Evolutionary conservation across 2,113 vertebrate genomes (phyloP).

Genomic region (Malurus cyaneus): DNA sequence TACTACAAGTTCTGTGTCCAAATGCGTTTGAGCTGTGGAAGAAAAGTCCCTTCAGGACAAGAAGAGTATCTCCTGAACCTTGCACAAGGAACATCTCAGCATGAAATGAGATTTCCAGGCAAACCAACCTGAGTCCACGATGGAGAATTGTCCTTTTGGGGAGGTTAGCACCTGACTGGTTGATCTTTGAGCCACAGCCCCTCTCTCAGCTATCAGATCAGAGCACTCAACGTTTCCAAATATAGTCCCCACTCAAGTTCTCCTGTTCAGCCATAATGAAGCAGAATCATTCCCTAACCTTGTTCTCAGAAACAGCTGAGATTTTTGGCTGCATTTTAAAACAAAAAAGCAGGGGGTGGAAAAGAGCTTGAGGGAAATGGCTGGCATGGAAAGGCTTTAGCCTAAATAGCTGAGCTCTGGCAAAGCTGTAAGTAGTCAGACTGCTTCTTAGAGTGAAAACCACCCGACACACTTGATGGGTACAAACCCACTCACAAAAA

Average conservation of each 20-base stretch:
- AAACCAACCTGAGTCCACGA: background rate
- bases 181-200: background rate
- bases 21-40: background rate
- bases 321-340: slow-evolving; percentile 60
- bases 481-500: background rate
- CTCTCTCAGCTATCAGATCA: background rate
- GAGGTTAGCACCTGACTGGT: background rate
- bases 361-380: slow-evolving; percentile 46
- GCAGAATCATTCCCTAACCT: background rate
- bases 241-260: background rate
- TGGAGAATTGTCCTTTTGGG: background rate
- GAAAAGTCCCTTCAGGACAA: background rate
- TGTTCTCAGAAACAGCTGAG: slow-evolving; percentile 46
- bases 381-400: slow-evolving; percentile 45
- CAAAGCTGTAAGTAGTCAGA: slow-evolving; percentile 47
- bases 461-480: background rate
- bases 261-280: background rate
- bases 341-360: slow-evolving; percentile 37
- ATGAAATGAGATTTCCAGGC: background rate
- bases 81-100: background rate
- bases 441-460: slow-evolving; percentile 37
- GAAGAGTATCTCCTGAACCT: background rate
- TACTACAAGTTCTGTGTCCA: background rate
- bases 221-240: background rate
- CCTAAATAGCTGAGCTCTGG: slow-evolving; percentile 42